Evolutionary conservation across 2,797 vertebrate genomes (phyloP), one percentile per base, ranked within the genome.

Genomic region (Xyrichtys novacula): DNA sequence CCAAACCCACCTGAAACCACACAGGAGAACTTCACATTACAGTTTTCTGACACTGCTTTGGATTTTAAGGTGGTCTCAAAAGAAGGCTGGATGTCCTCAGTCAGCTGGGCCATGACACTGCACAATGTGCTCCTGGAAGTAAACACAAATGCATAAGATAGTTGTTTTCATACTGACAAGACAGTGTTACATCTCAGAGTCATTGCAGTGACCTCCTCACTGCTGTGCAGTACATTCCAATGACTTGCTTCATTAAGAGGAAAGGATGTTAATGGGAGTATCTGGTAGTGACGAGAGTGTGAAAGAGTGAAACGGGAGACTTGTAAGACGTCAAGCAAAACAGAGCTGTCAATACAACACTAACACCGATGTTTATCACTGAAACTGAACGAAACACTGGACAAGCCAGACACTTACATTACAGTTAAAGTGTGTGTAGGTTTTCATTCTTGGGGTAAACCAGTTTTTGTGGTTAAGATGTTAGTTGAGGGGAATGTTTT

Each of bases 21-120:
- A 90, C 98, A 99, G 72, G 93, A 94, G 92, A 99, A 98, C 90
- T 95, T 98, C 83, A 96, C 97, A 53, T 98, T 98, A 78, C 95
- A 95, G 72, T 96, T 93, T 87, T 98, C 96, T 6, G 97, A 99
- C 74, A 99, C 97, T 43, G 98, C 95, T 62, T 94, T 96, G 59
- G 98, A 96, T 91, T 97, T 97, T 87, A 99, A 91, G 5, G 98
- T 99, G 74, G 94, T 96, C 82, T 99, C 96, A 75, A 99, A 99
- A 17, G 95, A 93, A 0, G 98, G 98, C 86, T 99, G 98, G 50
- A 96, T 95, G 85, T 99, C 98, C 65, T 99, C 98, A 1, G 97
- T 98, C 86, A 99, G 94, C 88, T 99, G 98, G 81, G 98, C 96
- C 92, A 99, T 99, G 85, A 99, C 95, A 58, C 92, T 96, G 93